Percentiles rank a stretch among this genome's conserved stretches.
These are phyloP conservation scores for Alosa sapidissima DNA, from an alignment of 2,797 vertebrate species.

Conservation along the genomic window DNA sequence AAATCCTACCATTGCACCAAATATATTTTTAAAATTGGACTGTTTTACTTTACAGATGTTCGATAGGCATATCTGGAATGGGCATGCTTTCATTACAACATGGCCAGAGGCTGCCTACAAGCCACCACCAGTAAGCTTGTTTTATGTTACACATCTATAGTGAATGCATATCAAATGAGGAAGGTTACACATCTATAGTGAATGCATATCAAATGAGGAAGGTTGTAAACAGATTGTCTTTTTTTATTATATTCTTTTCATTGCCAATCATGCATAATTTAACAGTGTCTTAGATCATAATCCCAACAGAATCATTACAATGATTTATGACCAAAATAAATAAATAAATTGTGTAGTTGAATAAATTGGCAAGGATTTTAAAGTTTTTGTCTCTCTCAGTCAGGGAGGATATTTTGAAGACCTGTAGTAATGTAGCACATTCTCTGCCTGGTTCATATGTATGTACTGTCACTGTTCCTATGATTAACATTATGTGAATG, in stretches of 20 bases:
- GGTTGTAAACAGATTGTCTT: slow-evolving; percentile 50
- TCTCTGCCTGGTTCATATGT: background rate
- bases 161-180: slow-evolving; percentile 56
- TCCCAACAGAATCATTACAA: slow-evolving; percentile 73
- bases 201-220: slow-evolving; percentile 56
- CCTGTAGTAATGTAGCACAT: background rate
- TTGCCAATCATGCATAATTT: slow-evolving; percentile 81
- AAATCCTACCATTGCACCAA: background rate
- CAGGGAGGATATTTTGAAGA: background rate
- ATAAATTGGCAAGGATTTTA: slow-evolving; percentile 1
- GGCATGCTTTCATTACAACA: slow-evolving; percentile 73
- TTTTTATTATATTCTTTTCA: slow-evolving; percentile 68
- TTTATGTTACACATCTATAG: slow-evolving; percentile 69
- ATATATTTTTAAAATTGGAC: slow-evolving; percentile 7
- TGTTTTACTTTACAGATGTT: slow-evolving; percentile 65
- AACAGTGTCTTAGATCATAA: slow-evolving; percentile 74
- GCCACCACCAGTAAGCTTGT: slow-evolving; percentile 62
- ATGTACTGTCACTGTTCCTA: background rate
- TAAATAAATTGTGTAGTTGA: slow-evolving; percentile 19
- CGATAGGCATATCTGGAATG: slow-evolving; percentile 69
- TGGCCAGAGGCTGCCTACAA: slow-evolving; percentile 66
- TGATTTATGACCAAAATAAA: slow-evolving; percentile 70
- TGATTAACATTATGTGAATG: background rate
- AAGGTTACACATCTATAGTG: slow-evolving; percentile 52
- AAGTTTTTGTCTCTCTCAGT: background rate